Evolutionary conservation across 2,888 invertebrate genomes (phyloP).

Genomic region (Leptinotarsa juncta): DNA sequence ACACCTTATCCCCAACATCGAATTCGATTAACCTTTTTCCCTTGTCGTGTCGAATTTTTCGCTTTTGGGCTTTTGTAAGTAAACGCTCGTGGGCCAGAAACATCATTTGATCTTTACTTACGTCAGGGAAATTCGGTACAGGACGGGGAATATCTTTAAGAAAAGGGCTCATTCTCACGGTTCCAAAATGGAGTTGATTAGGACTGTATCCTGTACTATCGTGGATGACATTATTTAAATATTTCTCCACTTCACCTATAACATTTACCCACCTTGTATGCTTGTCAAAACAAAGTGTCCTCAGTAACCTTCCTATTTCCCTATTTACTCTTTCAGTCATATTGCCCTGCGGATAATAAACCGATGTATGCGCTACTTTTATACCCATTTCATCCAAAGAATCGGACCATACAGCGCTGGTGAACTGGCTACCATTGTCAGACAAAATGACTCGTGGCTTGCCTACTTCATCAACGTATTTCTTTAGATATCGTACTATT

Average conservation of each 20-base stretch:
- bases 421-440: constrained; percentile 42
- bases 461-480: constrained; percentile 31
- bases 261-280: constrained; percentile 10
- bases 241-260: not conserved
- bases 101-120: too few species aligned
- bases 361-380: not conserved
- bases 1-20: too few species aligned
- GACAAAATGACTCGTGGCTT: constrained; percentile 43
- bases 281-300: not conserved
- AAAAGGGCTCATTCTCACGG: too few species aligned
- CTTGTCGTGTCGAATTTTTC: too few species aligned
- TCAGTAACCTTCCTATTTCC: too few species aligned
- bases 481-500: constrained; percentile 20
- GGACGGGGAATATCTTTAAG: too few species aligned
- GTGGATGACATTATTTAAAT: constrained; percentile 10
- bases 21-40: too few species aligned
- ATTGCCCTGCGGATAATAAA: constrained; percentile 1
- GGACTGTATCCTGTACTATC: constrained; percentile 6
- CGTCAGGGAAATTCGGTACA: too few species aligned
- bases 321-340: not conserved
- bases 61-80: too few species aligned
- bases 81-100: too few species aligned
- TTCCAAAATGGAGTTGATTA: too few species aligned
- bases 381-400: not conserved
- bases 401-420: not conserved